Conservation (phyloP, 2,797 vertebrate species). For the Pangasius krempfi region DNA sequence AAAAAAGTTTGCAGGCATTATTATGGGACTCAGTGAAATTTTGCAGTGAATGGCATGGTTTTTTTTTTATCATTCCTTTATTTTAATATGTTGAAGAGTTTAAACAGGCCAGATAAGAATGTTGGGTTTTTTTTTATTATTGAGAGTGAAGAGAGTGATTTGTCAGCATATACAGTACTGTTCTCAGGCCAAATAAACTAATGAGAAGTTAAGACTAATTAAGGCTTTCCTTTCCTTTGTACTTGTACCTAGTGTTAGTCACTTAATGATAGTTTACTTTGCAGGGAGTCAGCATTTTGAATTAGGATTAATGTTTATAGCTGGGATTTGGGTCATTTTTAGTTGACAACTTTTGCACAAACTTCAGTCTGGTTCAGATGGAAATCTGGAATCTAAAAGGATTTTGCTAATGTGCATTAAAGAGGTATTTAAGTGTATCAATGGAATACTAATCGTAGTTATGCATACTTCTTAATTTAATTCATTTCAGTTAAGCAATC, state of each 20-base stretch:
- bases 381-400: not conserved
- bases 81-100: not conserved
- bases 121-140: not conserved
- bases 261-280: not conserved
- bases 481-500: not conserved
- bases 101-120: not conserved
- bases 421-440: not conserved
- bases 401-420: not conserved
- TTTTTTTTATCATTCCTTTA: conserved; percentile 9
- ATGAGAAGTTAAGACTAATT: not conserved
- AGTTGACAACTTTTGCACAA: not conserved
- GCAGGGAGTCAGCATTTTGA: not conserved
- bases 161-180: not conserved
- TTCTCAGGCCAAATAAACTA: not conserved
- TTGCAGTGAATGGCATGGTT: conserved; percentile 51
- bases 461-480: not conserved
- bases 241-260: not conserved
- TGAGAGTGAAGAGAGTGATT: not conserved
- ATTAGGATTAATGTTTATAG: not conserved
- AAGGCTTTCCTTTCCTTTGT: not conserved
- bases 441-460: not conserved
- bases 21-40: conserved; percentile 54
- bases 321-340: not conserved
- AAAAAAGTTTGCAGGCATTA: conserved; percentile 21
- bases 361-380: not conserved